Conservation (phyloP, 2,797 vertebrate genomes). For the Simalia tracyae region DNA sequence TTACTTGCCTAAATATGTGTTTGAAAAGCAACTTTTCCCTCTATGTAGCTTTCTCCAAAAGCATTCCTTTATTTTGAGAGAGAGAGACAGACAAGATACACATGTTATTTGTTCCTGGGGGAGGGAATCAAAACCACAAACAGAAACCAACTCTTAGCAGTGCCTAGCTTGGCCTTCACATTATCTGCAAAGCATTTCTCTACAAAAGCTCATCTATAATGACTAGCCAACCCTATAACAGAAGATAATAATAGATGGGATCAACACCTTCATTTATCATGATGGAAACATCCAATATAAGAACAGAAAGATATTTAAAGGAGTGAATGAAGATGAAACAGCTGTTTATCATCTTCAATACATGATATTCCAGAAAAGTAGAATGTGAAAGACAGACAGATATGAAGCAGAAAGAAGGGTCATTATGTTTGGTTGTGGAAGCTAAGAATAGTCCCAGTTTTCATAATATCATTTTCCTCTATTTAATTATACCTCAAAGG, state of each 20-base stretch:
- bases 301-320: constrained; percentile 31
- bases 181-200: neutral
- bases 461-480: constrained; percentile 28
- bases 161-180: neutral
- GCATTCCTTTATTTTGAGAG: neutral
- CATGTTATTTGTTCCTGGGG: neutral
- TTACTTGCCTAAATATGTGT: neutral
- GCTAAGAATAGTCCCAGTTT: constrained; percentile 29
- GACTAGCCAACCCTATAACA: neutral
- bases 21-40: neutral
- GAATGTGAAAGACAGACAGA: neutral
- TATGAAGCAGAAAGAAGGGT: constrained; percentile 18
- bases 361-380: constrained; percentile 17
- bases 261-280: constrained; percentile 26
- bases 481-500: constrained; percentile 20
- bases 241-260: constrained; percentile 13
- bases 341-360: constrained; percentile 33
- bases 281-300: constrained; percentile 25
- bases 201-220: neutral
- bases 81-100: neutral
- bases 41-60: neutral
- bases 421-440: neutral
- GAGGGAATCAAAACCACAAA: neutral
- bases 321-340: constrained; percentile 29
- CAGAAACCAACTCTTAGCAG: neutral